phyloP scores from a whole-genome alignment of 1,140 invertebrate genomes.

The Acromyrmex heyeri region DNA sequence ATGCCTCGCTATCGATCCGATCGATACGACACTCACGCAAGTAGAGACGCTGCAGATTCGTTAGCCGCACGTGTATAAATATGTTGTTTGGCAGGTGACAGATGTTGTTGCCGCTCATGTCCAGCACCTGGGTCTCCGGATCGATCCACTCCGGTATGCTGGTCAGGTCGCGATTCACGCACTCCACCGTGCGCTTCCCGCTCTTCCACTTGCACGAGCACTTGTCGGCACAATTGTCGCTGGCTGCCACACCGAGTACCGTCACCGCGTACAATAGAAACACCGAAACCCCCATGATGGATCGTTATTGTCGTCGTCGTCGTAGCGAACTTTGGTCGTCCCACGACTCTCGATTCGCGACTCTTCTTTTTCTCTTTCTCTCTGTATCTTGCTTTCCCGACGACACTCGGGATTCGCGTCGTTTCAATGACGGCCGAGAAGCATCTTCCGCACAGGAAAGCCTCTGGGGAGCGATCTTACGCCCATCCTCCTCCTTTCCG shows the following conservation, averaged over 20 bases:
- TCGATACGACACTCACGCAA: slow-evolving; percentile 93
- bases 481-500: slow-evolving; percentile 45
- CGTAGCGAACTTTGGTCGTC: slow-evolving; percentile 11
- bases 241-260: slow-evolving; percentile 69
- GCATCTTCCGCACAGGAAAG: slow-evolving; percentile 23
- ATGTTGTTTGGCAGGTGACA: slow-evolving; percentile 93
- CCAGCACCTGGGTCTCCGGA: slow-evolving; percentile 95
- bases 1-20: slow-evolving; percentile 94
- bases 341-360: slow-evolving; percentile 5
- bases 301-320: slow-evolving; percentile 32
- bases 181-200: slow-evolving; percentile 96
- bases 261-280: slow-evolving; percentile 67
- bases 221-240: slow-evolving; percentile 90
- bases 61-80: slow-evolving; percentile 92
- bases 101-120: slow-evolving; percentile 95
- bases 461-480: slow-evolving; percentile 28
- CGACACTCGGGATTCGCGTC: slow-evolving; percentile 39
- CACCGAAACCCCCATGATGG: slow-evolving; percentile 64
- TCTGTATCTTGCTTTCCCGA: slow-evolving; percentile 37
- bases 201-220: slow-evolving; percentile 97
- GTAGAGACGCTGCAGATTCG: slow-evolving; percentile 95
- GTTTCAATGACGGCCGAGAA: slow-evolving; percentile 55
- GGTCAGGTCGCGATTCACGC: slow-evolving; percentile 92
- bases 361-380: slow-evolving; percentile 10
- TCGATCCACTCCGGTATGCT: slow-evolving; percentile 94